Conservation (phyloP, 2,797 vertebrate species). For the Gymnothorax reevesii region DNA sequence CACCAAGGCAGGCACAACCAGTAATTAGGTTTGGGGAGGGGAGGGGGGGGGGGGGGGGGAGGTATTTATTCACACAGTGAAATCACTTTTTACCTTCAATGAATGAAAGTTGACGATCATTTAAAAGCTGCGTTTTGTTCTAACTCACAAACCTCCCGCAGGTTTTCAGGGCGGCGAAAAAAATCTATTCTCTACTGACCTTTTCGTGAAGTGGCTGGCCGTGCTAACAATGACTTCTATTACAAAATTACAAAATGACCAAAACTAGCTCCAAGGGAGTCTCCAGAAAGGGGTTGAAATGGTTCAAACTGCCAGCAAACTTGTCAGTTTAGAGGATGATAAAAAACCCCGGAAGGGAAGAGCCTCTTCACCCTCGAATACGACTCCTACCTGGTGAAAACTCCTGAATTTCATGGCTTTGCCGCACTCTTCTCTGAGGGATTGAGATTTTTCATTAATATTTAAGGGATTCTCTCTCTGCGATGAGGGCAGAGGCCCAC, state of each 20-base stretch:
- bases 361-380: not conserved
- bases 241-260: not conserved
- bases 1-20: no score
- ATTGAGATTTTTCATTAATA: not conserved
- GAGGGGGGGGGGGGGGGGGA: no score
- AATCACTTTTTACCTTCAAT: no score
- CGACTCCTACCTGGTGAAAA: not conserved
- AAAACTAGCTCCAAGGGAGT: not conserved
- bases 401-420: not conserved
- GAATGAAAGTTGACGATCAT: no score
- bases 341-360: not conserved
- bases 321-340: not conserved
- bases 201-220: not conserved
- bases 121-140: no score
- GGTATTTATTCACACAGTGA: no score
- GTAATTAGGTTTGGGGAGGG: no score
- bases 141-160: no score
- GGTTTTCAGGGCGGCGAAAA: no score
- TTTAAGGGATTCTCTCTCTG: not conserved
- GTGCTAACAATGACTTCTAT: not conserved
- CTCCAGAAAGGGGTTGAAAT: not conserved
- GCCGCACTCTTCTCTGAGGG: not conserved
- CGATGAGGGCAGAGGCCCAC: not conserved
- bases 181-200: no score
- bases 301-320: not conserved